Evolutionary conservation across 2,113 vertebrate species (phyloP).

Genomic region (Caloenas nicobarica): DNA sequence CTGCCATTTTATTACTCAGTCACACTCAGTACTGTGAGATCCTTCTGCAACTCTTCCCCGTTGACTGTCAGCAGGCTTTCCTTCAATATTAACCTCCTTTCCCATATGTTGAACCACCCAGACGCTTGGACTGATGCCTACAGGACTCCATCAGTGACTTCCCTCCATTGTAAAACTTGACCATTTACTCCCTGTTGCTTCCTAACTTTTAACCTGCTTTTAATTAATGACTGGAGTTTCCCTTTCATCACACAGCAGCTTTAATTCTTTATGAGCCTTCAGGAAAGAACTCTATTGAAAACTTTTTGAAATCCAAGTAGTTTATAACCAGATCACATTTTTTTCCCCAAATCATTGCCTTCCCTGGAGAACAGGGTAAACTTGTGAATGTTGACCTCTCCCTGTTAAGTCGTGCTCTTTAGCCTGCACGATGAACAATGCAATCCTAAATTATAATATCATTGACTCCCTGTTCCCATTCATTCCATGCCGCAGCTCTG

Average conservation of each 20-base stretch:
- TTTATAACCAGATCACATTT: background rate
- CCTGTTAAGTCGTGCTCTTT: background rate
- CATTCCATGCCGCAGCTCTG: background rate
- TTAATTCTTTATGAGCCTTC: background rate
- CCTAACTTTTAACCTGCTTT: slow-evolving; percentile 1
- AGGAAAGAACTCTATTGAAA: background rate
- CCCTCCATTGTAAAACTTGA: background rate
- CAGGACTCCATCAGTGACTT: background rate
- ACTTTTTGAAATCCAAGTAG: background rate
- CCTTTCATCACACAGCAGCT: background rate
- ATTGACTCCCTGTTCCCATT: background rate
- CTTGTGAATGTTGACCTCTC: background rate
- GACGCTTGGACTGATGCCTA: background rate
- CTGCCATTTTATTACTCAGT: background rate
- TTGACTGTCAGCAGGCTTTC: background rate
- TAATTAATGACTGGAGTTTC: background rate
- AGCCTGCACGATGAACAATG: background rate
- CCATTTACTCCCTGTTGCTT: background rate
- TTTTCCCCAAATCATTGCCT: background rate
- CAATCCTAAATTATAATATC: background rate
- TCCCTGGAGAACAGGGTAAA: background rate
- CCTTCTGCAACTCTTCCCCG: background rate
- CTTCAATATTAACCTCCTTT: background rate
- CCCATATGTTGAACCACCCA: background rate
- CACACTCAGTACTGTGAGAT: background rate